Conservation (phyloP, 2,113 vertebrate species). For the Pelobates fuscus region DNA sequence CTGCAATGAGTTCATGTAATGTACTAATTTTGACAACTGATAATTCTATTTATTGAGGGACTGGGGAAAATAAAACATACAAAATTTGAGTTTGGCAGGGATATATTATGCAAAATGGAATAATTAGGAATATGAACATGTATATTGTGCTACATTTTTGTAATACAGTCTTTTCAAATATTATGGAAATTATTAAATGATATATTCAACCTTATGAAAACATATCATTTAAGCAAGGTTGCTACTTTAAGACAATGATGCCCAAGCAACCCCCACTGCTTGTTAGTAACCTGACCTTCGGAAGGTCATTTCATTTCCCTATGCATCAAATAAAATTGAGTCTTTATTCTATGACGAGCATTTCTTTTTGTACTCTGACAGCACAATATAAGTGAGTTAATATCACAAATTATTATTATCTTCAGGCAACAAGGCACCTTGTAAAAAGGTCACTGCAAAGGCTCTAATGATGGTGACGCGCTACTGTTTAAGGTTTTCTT, state of each 20-base stretch:
- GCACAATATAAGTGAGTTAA: conserved; percentile 50
- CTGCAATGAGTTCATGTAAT: too few relatives aligned
- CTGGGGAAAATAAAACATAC: too few relatives aligned
- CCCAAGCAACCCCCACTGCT: conserved; percentile 23
- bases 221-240: conserved; percentile 17
- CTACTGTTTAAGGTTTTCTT: conserved; percentile 28
- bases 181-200: not conserved
- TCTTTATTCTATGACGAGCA: conserved; percentile 45
- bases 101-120: too few relatives aligned
- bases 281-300: conserved; percentile 43
- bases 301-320: conserved; percentile 41
- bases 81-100: too few relatives aligned
- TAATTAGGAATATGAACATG: too few relatives aligned
- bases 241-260: conserved; percentile 33
- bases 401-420: conserved; percentile 50
- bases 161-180: not conserved
- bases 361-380: conserved; percentile 45
- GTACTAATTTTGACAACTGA: too few relatives aligned
- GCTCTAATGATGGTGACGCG: conserved; percentile 35
- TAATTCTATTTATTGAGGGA: too few relatives aligned
- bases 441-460: conserved; percentile 46
- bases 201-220: not conserved
- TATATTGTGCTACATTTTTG: too few relatives aligned
- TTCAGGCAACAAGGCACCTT: conserved; percentile 51
- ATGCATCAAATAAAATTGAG: conserved; percentile 39